These are phyloP conservation scores for Scaptomyza hsui DNA, from an alignment of 1,140 invertebrate genomes.

Conservation along the genomic window DNA sequence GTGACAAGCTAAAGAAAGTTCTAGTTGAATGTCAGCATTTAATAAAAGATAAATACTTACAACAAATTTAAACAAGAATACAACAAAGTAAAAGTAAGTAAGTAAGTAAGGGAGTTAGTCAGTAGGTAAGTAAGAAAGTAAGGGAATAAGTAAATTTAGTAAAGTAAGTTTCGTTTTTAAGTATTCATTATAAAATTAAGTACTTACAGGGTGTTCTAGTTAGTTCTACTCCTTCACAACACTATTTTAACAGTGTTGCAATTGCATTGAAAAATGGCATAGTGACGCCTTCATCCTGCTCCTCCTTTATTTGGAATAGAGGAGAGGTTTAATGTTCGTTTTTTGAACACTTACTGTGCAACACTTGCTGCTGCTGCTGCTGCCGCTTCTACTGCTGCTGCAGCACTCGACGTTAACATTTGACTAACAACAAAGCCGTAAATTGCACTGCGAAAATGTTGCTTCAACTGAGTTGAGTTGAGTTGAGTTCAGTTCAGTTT, in stretches of 20 bases:
- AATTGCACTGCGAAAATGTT: constrained; percentile 54
- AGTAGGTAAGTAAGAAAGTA: no score
- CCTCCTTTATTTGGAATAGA: no score
- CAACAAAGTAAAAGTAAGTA: no score
- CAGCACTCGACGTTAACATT: constrained; percentile 43
- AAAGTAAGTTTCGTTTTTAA: no score
- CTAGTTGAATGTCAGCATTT: background rate
- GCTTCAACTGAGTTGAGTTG: constrained; percentile 3
- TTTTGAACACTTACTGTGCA: no score
- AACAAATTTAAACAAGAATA: no score
- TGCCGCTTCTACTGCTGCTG: background rate
- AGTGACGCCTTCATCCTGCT: no score
- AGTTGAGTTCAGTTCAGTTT: constrained; percentile 1
- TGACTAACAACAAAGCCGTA: constrained; percentile 66
- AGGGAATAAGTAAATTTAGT: no score
- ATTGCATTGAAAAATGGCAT: constrained; percentile 16
- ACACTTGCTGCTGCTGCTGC: background rate
- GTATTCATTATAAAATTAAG: background rate
- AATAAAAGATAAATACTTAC: no score
- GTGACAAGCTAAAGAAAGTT: background rate
- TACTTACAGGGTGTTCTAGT: background rate
- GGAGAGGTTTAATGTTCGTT: background rate
- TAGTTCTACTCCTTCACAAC: background rate
- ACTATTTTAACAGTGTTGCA: constrained; percentile 4
- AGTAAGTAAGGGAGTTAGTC: no score